Evolutionary conservation across 2,797 vertebrate genomes (phyloP), one percentile per base, ranked within the genome.

Genomic region (Adelosebastes latens): DNA sequence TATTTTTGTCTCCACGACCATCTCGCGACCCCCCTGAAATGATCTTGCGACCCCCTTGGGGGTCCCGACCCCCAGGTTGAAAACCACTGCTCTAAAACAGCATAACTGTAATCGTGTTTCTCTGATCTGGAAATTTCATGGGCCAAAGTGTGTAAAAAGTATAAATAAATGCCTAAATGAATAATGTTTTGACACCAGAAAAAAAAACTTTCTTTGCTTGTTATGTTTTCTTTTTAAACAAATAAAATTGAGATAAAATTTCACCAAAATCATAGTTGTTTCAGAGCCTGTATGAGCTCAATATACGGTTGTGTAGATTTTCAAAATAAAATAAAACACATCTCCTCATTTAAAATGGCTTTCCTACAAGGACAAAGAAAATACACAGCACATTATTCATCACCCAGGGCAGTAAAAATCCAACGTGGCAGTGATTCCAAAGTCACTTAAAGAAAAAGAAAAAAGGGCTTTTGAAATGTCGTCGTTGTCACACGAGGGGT

Each of bases 371-470:
- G 62, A 81, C 62, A 42, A 59, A 60, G 31, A 56, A 62, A 75
- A 69, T 22, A 75, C 14, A 75, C 63, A 81, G 36, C 75, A 34
- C 70, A 65, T 66, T 60, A 58, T 76, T 77, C 32, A 69, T 92
- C 82, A 78, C 52, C 42, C 58, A 64, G 72, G 87, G 74, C 83
- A 80, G 87, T 89, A 39, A 76, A 36, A 82, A 72, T 89, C 27
- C 52, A 74, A 68, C 2, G 58, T 6, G 80, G 89, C 92, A 88
- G 83, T 88, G 84, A 86, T 83, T 80, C 73, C 49, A 29, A 58
- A 76, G 87, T 81, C 61, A 22, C 46, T 62, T 76, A 66, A 75
- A 63, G 60, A 62, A 71, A 7, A 36, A 55, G 8, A 58, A 31
- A n/a, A 42, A 39, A 34, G 18, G 10, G 14, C 13, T 77, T 72